phyloP scores from a whole-genome alignment of 1,140 invertebrate species.

The Lucilia sericata region DNA sequence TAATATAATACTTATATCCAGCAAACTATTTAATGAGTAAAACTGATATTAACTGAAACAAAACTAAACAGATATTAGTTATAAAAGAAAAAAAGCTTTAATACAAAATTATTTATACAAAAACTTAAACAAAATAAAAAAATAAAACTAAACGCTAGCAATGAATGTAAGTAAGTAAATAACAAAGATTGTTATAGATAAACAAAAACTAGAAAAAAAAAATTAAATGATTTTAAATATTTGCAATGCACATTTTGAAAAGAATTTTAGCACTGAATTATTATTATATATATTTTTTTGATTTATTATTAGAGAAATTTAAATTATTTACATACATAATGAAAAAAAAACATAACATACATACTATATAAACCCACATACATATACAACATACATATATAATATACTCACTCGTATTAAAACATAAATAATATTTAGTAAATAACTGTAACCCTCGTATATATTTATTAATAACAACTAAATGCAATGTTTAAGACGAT shows the following conservation, averaged over 20 bases:
- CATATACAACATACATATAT: neutral
- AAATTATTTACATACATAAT: neutral
- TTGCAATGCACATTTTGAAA: slow-evolving; percentile 23
- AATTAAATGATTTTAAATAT: slow-evolving; percentile 10
- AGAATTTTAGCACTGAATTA: slow-evolving; percentile 6
- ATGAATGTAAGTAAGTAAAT: too few relatives aligned
- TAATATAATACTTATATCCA: too few relatives aligned
- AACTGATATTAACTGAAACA: slow-evolving; percentile 19
- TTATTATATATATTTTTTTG: slow-evolving; percentile 2
- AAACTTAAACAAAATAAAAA: neutral
- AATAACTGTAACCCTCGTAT: neutral
- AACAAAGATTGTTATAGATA: too few relatives aligned
- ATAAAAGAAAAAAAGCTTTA: slow-evolving; percentile 4
- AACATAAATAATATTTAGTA: neutral
- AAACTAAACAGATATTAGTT: neutral
- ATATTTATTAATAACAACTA: neutral
- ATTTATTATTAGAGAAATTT: slow-evolving; percentile 18
- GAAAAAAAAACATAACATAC: neutral
- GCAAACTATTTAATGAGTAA: neutral
- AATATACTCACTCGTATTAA: slow-evolving; percentile 4
- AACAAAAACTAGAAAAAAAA: neutral
- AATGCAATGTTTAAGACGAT: slow-evolving; percentile 2
- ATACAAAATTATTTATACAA: neutral
- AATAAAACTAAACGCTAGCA: neutral
- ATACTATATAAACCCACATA: neutral